Base-by-base conservation (phyloP, 1,140 invertebrate genomes). In the Formica exsecta region DNA sequence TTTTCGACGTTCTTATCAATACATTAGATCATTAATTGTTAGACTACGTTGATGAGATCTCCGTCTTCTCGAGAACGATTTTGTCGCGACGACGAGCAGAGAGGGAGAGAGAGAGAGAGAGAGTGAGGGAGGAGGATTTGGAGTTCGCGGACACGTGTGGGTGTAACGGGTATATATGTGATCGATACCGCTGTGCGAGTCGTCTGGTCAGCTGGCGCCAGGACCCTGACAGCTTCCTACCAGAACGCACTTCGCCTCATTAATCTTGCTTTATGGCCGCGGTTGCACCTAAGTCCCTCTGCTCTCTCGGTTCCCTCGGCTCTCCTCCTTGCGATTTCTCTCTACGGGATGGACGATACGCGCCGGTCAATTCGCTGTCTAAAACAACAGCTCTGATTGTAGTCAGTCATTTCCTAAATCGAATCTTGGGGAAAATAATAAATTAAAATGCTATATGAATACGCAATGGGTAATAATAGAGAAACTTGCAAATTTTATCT, bases 141-240 rank as follows among this genome's bases (percentile, higher is more conserved):
- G 68, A 83, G 54, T 74, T 73, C 22, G 65, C 38, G 38, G 22
- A 79, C 62, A n/a, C 51, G n/a, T 80, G 62, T 29, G 64, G 38
- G 84, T 68, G 76, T 85, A 48, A 68, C 38, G 19, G 66, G 51
- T 73, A 57, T 54, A 36, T 32, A 48, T 86, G 62, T 86, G 64
- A 76, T 86, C 64, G 77, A 79, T 86, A 86, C 41, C 44, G 64
- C 11, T 73, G 85, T 84, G 68, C 76, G 76, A 83, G 48, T 59
- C 86, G 81, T 79, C 59, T 83, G 90, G 91, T 92, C 91, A 92
- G 90, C 90, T 92, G 91, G 91, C 91, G 91, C 91, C 91, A 92
- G 85, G 88, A 77, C 65, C 84, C 87, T 88, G 86, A 66, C 86
- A 90, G 64, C 90, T 88, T 91, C 85, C 90, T 86, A 90, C 90